phyloP scores from a whole-genome alignment of 2,113 vertebrate species.

The Labeo catla region DNA sequence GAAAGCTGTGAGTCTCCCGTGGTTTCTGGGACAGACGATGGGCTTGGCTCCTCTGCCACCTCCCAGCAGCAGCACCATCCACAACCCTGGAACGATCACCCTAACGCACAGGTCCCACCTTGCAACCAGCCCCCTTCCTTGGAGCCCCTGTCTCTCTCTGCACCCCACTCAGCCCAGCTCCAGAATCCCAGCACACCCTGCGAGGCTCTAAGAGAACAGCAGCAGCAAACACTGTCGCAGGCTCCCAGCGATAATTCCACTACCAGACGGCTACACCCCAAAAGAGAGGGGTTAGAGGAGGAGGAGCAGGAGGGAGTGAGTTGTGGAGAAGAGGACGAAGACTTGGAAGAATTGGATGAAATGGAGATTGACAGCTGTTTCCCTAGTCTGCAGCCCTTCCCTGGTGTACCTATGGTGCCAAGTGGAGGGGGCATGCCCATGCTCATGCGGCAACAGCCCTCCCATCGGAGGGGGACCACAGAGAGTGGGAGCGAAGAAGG shows the following conservation, averaged over 20 bases:
- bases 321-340: constrained; percentile 86
- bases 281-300: constrained; percentile 78
- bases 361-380: constrained; percentile 87
- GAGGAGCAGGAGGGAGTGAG: constrained; percentile 83
- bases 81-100: constrained; percentile 92
- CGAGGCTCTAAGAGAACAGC: constrained; percentile 76
- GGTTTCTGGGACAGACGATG: constrained; percentile 99
- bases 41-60: constrained; percentile 87
- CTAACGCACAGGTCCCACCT: constrained; percentile 89
- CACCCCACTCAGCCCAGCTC: constrained; percentile 73
- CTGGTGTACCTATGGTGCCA: constrained; percentile 75
- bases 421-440: constrained; percentile 78
- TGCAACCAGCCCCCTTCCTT: constrained; percentile 85
- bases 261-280: constrained; percentile 70
- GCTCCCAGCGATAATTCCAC: constrained; percentile 67
- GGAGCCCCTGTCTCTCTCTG: constrained; percentile 81
- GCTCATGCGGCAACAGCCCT: constrained; percentile 76
- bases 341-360: constrained; percentile 92
- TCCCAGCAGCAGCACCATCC: constrained; percentile 87
- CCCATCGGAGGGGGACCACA: constrained; percentile 68
- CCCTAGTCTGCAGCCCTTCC: constrained; percentile 80
- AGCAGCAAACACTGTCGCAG: constrained; percentile 64
- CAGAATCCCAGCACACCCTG: constrained; percentile 68
- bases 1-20: constrained; percentile 99
- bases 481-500: constrained; percentile 93